These are phyloP conservation scores for Xestia rhomboidea DNA, from an alignment of 2,888 invertebrate species.

Conservation along the genomic window DNA sequence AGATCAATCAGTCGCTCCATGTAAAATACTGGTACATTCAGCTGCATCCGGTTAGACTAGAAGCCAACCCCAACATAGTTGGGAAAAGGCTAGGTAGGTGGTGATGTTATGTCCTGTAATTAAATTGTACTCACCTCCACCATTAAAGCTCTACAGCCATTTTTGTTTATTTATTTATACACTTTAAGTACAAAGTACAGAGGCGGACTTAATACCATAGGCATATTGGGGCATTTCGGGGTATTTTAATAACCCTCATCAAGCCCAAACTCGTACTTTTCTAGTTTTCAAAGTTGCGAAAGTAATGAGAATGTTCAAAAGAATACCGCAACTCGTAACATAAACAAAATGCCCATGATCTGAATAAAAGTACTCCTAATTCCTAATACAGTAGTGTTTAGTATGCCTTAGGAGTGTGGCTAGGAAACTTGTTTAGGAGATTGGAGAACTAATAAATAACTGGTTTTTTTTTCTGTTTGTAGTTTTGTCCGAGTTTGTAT, in stretches of 20 bases:
- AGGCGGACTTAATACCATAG: no score
- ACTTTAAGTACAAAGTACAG: no score
- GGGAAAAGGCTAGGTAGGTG: no score
- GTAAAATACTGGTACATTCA: no score
- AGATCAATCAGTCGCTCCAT: no score
- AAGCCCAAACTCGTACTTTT: neutral
- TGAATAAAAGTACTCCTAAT: constrained; percentile 55
- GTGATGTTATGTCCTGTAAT: neutral
- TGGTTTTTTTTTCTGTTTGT: neutral
- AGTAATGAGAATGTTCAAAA: constrained; percentile 61
- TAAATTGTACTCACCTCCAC: neutral
- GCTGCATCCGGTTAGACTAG: no score
- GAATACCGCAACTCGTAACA: constrained; percentile 47
- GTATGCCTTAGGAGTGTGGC: constrained; percentile 3
- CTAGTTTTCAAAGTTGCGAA: constrained; percentile 45
- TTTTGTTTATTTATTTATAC: neutral
- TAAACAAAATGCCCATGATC: constrained; percentile 63
- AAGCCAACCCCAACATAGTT: no score
- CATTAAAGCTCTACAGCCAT: neutral
- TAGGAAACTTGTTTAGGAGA: constrained; percentile 10
- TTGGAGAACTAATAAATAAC: neutral
- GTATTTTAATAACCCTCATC: constrained; percentile 6
- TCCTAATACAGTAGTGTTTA: constrained; percentile 14
- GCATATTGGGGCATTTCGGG: no score
- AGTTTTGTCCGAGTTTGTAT: neutral